A percentile compares a stretch with the other conserved stretches of the same genome.
Conservation (phyloP, 2,113 vertebrate species). For the Chloroceryle aenea region DNA sequence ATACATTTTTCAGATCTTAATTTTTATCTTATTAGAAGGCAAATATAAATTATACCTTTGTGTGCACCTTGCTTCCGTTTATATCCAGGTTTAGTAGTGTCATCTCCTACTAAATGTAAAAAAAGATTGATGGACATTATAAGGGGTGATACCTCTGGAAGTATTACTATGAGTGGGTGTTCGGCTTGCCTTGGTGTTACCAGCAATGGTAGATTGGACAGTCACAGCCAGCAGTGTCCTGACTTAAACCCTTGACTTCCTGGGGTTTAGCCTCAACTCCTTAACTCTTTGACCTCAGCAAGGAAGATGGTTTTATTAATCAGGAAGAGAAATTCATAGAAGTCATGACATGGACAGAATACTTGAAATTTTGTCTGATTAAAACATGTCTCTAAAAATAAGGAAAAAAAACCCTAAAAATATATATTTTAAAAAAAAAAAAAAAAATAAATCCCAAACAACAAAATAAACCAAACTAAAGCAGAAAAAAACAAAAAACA, state of each 20-base stretch:
- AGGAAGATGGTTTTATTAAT: neutral
- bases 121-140: neutral
- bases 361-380: neutral
- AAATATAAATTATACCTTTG: neutral
- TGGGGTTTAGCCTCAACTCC: neutral
- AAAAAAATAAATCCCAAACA: too few species aligned
- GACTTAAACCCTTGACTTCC: neutral
- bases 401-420: neutral
- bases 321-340: neutral
- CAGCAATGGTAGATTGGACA: neutral
- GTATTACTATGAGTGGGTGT: neutral
- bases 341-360: neutral
- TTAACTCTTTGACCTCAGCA: neutral
- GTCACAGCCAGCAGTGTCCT: neutral
- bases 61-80: conserved; percentile 12
- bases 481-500: neutral
- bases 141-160: neutral
- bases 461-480: too few species aligned
- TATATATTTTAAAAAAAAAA: too few species aligned
- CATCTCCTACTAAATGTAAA: neutral
- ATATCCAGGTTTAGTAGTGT: neutral
- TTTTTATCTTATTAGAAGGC: conserved; percentile 24
- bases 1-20: neutral
- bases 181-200: neutral
- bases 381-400: neutral